phyloP scores from a whole-genome alignment of 2,113 vertebrate species.

The Tenebrosternarchus preto region DNA sequence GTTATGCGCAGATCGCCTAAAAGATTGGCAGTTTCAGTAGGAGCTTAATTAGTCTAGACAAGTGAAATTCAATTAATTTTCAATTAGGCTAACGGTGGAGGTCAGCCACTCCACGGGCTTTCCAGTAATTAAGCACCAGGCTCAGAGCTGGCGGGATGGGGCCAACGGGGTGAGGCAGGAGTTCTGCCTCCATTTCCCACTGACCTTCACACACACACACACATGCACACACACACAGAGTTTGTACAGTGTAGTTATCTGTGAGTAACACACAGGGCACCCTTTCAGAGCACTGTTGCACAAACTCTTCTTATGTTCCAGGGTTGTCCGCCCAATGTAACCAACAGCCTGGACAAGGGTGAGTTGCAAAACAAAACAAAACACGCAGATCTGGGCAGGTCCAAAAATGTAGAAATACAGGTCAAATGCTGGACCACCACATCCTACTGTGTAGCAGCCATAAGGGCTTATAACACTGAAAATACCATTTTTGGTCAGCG shows the following conservation, averaged over 20 bases:
- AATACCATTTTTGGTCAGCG: background rate
- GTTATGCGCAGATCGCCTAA: conserved; percentile 53
- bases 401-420: no score
- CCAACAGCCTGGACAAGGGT: background rate
- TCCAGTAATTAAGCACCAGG: conserved; percentile 75
- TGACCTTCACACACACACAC: conserved; percentile 68
- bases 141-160: conserved; percentile 64
- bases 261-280: conserved; percentile 6
- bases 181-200: conserved; percentile 66
- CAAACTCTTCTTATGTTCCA: background rate
- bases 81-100: conserved; percentile 76
- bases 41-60: conserved; percentile 80
- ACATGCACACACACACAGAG: conserved; percentile 39
- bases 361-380: background rate
- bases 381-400: background rate
- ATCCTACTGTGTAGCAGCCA: background rate
- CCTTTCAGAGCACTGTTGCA: conserved; percentile 9
- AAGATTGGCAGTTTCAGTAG: conserved; percentile 72
- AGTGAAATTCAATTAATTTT: conserved; percentile 80
- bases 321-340: background rate
- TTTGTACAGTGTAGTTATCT: conserved; percentile 29
- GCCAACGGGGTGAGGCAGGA: conserved; percentile 34
- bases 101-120: conserved; percentile 73
- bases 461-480: background rate
- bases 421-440: background rate